phyloP scores from a whole-genome alignment of 2,113 vertebrate genomes.

The Cyprinus carpio region DNA sequence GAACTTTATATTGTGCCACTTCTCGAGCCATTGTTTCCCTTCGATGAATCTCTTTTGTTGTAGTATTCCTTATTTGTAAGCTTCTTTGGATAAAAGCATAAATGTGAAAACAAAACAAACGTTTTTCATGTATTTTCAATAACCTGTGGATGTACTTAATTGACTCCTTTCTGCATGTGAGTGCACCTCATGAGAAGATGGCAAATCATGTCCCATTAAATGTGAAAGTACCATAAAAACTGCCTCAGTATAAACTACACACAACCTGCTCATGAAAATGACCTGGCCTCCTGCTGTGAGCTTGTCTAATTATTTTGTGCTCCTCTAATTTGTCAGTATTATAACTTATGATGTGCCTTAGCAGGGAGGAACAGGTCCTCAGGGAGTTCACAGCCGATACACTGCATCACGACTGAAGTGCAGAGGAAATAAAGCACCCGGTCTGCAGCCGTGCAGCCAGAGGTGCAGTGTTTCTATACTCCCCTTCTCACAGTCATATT shows the following conservation, averaged over 20 bases:
- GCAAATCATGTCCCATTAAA: conserved; percentile 3
- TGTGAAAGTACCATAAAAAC: conserved; percentile 9
- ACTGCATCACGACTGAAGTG: conserved; percentile 55
- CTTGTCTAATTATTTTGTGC: conserved; percentile 54
- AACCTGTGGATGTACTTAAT: neutral
- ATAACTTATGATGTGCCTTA: conserved; percentile 55
- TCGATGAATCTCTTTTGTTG: neutral
- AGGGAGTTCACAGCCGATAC: conserved; percentile 33
- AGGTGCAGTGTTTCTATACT: conserved; percentile 53
- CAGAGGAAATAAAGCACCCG: conserved; percentile 30
- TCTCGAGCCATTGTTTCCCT: neutral
- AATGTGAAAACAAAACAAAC: neutral
- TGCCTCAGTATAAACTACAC: neutral
- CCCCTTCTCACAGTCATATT: conserved; percentile 47
- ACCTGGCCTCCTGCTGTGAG: conserved; percentile 39
- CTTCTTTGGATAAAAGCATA: neutral
- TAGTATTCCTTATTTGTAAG: neutral
- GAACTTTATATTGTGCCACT: neutral
- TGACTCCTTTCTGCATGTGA: conserved; percentile 2
- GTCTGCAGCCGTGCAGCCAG: conserved; percentile 40
- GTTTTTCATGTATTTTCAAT: neutral
- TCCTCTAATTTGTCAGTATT: conserved; percentile 58
- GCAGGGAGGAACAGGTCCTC: conserved; percentile 43
- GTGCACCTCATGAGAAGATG: neutral
- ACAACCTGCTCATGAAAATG: conserved; percentile 34